These are phyloP conservation scores for Olivierus martensii DNA, from an alignment of 1,140 invertebrate genomes.

Conservation along the genomic window DNA sequence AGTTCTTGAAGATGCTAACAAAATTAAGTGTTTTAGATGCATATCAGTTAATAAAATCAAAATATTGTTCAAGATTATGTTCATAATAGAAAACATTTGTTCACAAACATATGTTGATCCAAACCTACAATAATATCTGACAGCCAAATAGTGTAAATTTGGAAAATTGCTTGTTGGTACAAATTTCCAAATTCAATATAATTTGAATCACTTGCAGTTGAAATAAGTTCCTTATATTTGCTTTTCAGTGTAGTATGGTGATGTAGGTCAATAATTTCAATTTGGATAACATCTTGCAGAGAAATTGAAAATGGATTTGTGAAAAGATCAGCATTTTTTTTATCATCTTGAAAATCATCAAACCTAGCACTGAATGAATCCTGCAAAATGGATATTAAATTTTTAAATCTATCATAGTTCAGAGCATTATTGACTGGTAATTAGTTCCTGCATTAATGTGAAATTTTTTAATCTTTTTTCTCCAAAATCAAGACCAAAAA, in stretches of 20 bases:
- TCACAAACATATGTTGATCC: no score
- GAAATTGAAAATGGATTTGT: conserved; percentile 4
- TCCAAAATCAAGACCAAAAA: background rate
- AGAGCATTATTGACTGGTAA: background rate
- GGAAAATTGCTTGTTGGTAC: background rate
- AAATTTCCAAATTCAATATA: no score
- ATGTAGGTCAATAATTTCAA: background rate
- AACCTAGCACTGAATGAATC: no score
- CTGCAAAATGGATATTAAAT: no score
- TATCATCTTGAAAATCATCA: no score
- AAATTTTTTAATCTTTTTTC: background rate
- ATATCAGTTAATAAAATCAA: no score
- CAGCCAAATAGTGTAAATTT: background rate
- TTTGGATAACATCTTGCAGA: background rate
- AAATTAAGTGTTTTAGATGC: background rate
- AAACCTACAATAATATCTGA: background rate
- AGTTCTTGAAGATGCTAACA: background rate
- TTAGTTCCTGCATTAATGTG: background rate
- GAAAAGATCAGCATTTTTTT: conserved; percentile 1
- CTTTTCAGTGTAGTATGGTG: no score
- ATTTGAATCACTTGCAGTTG: no score
- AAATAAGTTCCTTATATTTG: no score
- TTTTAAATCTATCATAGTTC: no score
- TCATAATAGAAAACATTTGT: no score
- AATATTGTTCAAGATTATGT: no score